Conservation (phyloP, 1,140 invertebrate species). For the Drosophila rufa region DNA sequence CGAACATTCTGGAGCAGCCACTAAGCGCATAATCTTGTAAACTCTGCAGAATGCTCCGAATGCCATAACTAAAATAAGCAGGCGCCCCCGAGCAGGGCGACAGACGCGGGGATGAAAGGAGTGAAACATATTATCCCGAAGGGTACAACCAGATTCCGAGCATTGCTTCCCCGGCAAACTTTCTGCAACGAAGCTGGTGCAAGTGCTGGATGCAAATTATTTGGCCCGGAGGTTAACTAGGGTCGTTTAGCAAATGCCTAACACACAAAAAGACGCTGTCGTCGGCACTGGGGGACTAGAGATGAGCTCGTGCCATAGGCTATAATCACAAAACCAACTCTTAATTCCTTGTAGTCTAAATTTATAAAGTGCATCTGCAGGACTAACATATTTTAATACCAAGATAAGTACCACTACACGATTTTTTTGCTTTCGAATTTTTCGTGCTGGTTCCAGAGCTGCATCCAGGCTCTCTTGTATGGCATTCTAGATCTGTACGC, state of each 20-base stretch:
- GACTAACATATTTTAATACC: too few relatives aligned
- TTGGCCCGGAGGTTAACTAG: constrained; percentile 82
- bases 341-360: background rate
- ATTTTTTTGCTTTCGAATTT: too few relatives aligned
- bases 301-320: constrained; percentile 1
- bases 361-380: background rate
- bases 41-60: constrained; percentile 77
- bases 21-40: constrained; percentile 83
- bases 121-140: constrained; percentile 50
- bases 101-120: background rate
- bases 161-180: constrained; percentile 55
- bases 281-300: background rate
- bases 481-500: too few relatives aligned
- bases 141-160: constrained; percentile 69
- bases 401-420: too few relatives aligned
- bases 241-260: constrained; percentile 83
- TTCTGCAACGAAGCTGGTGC: constrained; percentile 57
- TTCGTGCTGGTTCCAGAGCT: too few relatives aligned
- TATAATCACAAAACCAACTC: background rate
- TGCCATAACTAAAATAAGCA: constrained; percentile 83
- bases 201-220: constrained; percentile 83
- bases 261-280: constrained; percentile 41
- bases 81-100: constrained; percentile 34
- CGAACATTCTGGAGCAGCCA: constrained; percentile 53
- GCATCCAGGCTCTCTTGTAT: too few relatives aligned